phyloP scores from a whole-genome alignment of 92 coral and sea anemone genomes.

The Muricea muricata region DNA sequence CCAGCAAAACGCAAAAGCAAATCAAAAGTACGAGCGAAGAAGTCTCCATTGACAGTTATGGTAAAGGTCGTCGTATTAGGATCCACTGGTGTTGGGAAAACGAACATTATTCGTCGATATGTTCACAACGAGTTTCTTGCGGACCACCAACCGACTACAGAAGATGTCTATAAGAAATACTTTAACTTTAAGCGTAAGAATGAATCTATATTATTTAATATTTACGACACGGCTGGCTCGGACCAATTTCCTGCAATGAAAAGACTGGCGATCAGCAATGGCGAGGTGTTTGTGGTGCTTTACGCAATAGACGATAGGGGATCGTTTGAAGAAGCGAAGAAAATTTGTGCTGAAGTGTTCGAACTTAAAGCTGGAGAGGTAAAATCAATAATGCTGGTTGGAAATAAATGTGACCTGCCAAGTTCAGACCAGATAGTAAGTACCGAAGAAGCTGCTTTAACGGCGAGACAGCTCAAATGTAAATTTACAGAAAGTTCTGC shows the following conservation, averaged over 20 bases:
- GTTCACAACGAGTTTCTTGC: conserved; percentile 72
- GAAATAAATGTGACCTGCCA: conserved; percentile 90
- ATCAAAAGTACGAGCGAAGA: conserved; percentile 1
- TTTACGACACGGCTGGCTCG: conserved; percentile 93
- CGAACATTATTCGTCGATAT: conserved; percentile 81
- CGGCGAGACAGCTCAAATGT: conserved; percentile 28
- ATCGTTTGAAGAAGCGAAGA: conserved; percentile 80
- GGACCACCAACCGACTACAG: conserved; percentile 83
- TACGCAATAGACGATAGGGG: conserved; percentile 75
- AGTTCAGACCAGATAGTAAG: conserved; percentile 33
- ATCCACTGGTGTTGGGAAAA: conserved; percentile 95
- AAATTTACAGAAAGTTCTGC: conserved; percentile 47
- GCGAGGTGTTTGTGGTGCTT: conserved; percentile 88
- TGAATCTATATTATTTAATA: conserved; percentile 82
- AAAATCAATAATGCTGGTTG: conserved; percentile 86
- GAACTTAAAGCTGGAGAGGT: conserved; percentile 75
- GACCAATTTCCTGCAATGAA: conserved; percentile 98
- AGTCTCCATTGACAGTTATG: conserved; percentile 45
- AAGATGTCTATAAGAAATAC: conserved; percentile 84
- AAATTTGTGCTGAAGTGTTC: conserved; percentile 75
- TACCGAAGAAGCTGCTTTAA: conserved; percentile 21
- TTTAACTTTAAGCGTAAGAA: conserved; percentile 75
- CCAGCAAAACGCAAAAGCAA: conserved; percentile 4
- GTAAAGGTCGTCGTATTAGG: conserved; percentile 90
- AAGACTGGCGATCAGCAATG: conserved; percentile 82